A percentile compares a stretch with the other conserved stretches of the same genome.
phyloP scores from a whole-genome alignment of 1,140 invertebrate species.

The Cyphomyrmex costatus region DNA sequence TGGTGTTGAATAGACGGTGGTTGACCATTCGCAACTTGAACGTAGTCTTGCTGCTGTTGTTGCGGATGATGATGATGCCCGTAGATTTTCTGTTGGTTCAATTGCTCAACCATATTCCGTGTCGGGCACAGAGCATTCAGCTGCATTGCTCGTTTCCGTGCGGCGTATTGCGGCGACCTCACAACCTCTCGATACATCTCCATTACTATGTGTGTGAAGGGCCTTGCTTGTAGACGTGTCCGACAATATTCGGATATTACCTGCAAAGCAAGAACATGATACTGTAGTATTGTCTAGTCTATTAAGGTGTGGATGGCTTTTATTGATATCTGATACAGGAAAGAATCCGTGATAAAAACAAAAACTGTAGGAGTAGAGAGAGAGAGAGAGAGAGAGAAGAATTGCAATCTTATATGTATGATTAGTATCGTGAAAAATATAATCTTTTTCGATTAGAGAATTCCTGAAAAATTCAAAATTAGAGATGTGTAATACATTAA shows the following conservation, averaged over 20 bases:
- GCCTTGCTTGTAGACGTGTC: conserved; percentile 86
- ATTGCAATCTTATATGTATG: neutral
- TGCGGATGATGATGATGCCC: conserved; percentile 55
- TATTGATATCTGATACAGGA: conserved; percentile 1
- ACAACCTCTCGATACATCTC: conserved; percentile 88
- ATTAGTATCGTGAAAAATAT: neutral
- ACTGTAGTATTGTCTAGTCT: neutral
- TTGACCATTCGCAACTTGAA: conserved; percentile 45
- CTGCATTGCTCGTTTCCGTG: conserved; percentile 78
- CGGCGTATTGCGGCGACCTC: conserved; percentile 82
- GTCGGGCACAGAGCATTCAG: conserved; percentile 55
- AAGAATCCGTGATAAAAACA: neutral
- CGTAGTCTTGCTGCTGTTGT: conserved; percentile 61
- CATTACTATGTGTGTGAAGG: conserved; percentile 89
- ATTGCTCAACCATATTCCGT: conserved; percentile 18
- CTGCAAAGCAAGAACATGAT: conserved; percentile 80
- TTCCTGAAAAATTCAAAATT: neutral
- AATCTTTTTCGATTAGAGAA: neutral
- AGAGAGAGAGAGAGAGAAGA: neutral
- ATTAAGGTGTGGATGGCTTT: neutral
- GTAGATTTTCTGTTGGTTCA: conserved; percentile 25
- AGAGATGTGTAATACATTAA: neutral
- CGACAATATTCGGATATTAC: conserved; percentile 89
- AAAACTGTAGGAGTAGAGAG: neutral
- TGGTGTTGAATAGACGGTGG: conserved; percentile 44